phyloP scores from a whole-genome alignment of 2,797 vertebrate genomes.

The Setipinna tenuifilis region DNA sequence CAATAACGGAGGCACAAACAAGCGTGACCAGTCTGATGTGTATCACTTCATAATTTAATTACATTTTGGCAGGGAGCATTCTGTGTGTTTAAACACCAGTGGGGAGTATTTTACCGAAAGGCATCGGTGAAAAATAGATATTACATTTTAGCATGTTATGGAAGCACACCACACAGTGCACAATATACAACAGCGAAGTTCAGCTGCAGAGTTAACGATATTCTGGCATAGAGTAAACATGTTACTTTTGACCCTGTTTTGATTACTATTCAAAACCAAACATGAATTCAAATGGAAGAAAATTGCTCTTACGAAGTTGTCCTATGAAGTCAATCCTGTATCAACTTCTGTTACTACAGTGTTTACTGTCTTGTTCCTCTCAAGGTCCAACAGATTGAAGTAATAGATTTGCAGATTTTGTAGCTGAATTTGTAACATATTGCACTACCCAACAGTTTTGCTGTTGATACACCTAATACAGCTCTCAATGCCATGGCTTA shows the following conservation, averaged over 20 bases:
- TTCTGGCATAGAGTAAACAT: not conserved
- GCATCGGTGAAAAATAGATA: conserved; percentile 20
- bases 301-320: not conserved
- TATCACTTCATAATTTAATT: conserved; percentile 70
- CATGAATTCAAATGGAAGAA: not conserved
- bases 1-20: conserved; percentile 69
- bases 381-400: not conserved
- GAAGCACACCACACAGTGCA: not conserved
- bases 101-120: conserved; percentile 41
- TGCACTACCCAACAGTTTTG: not conserved
- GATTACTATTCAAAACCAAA: not conserved
- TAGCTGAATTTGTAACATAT: not conserved
- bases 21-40: conserved; percentile 55
- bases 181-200: not conserved
- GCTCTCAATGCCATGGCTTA: not conserved
- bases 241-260: not conserved
- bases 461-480: not conserved
- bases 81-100: conserved; percentile 56
- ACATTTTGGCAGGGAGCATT: conserved; percentile 60
- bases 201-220: not conserved
- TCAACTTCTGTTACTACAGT: not conserved
- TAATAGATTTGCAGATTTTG: not conserved
- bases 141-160: not conserved
- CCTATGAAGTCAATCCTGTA: not conserved
- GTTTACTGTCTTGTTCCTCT: not conserved